Conservation (phyloP, 30 jellyfish, hydroid and myxozoan species). For the Hydra vulgaris region DNA sequence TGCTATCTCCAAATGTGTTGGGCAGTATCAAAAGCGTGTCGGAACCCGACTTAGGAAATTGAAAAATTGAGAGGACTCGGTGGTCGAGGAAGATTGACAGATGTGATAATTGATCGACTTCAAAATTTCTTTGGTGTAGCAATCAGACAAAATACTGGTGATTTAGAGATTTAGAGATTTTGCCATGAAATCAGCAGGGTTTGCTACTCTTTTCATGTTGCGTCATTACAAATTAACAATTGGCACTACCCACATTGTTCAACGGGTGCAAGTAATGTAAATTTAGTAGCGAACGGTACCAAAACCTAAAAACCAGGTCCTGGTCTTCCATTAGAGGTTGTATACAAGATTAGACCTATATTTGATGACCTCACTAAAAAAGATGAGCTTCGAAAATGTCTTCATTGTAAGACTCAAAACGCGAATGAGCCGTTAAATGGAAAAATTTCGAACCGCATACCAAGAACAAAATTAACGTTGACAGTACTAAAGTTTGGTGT, state of each 20-base stretch:
- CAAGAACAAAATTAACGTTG: no score
- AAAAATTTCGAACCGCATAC: no score
- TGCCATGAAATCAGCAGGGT: slow-evolving; percentile 32
- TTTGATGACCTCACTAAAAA: slow-evolving; percentile 26
- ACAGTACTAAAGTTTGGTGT: no score
- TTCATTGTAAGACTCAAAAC: slow-evolving; percentile 37
- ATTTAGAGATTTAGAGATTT: no score
- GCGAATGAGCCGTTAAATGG: slow-evolving; percentile 38
- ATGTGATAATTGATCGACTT: slow-evolving; percentile 22
- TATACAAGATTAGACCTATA: slow-evolving; percentile 18
- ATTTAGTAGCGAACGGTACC: slow-evolving; percentile 20
- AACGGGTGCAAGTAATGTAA: slow-evolving; percentile 21
- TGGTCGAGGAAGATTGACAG: slow-evolving; percentile 29
- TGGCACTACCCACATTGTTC: slow-evolving; percentile 37
- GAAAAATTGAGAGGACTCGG: slow-evolving; percentile 26
- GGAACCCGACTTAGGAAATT: not conserved
- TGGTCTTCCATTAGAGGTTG: slow-evolving; percentile 25
- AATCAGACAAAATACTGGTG: slow-evolving; percentile 29
- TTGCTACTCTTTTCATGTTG: slow-evolving; percentile 34
- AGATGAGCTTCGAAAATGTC: slow-evolving; percentile 29
- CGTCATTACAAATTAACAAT: slow-evolving; percentile 24
- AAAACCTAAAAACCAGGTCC: slow-evolving; percentile 17
- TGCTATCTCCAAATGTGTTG: slow-evolving; percentile 8
- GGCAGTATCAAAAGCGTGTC: slow-evolving; percentile 1
- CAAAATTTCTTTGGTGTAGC: slow-evolving; percentile 34